Base-by-base conservation (phyloP, 1,140 invertebrate genomes). In the Mycetomoellerius zeteki region DNA sequence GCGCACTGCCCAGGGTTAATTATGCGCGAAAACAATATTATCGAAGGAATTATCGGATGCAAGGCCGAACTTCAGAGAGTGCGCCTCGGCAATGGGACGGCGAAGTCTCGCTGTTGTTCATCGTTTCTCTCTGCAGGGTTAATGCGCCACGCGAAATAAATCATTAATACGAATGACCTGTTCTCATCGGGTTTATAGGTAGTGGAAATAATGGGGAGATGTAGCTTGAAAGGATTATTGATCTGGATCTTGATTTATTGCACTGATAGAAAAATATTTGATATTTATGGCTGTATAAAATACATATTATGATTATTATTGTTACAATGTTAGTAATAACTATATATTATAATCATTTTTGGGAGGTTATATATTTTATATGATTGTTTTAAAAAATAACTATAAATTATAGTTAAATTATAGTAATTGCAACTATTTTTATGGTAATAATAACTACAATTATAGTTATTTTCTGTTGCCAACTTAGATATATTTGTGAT, bases 21-120 rank as follows among this genome's bases (percentile, higher is more conserved):
- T 92, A 91, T 91, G 81, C 84, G 86, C 80, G 89, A 88, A 92
- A 92, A 88, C 87, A 90, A 92, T 91, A 91, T 92, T 90, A 87
- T 91, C 90, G 86, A 90, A 90, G 86, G 89, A 90, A 92, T 90
- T 92, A 89, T 88, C 78, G 90, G 85, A 89, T 73, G 88, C 72
- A 80, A 69, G 84, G 78, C 85, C 80, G 86, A 92, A 92, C 89
- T 92, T 89, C 33, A 80, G 88, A 82, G 91, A 92, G 87, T 86
- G 85, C 81, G 75, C 64, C 12, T 21, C n/a, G 4, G 30, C 30
- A 33, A 33, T 30, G 30, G 33, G 4, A 72, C 64, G 75, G 6
- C 56, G 47, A 88, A 33, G 56, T 43, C 14, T 12, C 60, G 71
- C 64, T 69, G 50, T 14, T 80, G 50, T 14, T 80, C 86, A 60